Percentiles rank a stretch among this genome's conserved stretches.
These are phyloP conservation scores for Tamias sibiricus DNA, from an alignment of 2,113 vertebrate species.

Conservation along the genomic window DNA sequence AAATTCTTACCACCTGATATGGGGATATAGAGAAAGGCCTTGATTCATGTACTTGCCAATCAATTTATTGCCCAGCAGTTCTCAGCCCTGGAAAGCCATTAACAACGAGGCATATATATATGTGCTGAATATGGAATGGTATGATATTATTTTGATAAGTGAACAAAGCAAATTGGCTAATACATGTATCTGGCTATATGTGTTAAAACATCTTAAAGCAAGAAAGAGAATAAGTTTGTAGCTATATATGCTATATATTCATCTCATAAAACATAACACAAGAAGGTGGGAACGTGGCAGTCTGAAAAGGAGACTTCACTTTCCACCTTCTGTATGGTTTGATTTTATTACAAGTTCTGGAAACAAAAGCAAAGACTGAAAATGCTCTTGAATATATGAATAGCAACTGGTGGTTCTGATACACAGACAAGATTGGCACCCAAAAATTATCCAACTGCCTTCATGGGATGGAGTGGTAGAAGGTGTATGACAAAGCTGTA, in stretches of 20 bases:
- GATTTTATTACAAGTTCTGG: constrained; percentile 41
- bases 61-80: neutral
- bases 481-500: neutral
- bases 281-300: neutral
- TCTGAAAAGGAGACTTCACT: neutral
- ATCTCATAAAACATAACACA: neutral
- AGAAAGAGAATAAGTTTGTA: neutral
- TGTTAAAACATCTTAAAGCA: constrained; percentile 27
- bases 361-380: constrained; percentile 46
- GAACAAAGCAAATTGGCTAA: neutral
- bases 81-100: neutral
- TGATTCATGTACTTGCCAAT: neutral
- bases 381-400: constrained; percentile 17
- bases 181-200: neutral
- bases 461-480: neutral
- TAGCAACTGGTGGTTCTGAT: neutral
- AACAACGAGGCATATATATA: neutral
- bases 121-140: neutral
- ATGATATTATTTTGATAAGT: neutral
- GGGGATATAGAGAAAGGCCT: neutral
- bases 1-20: constrained; percentile 21
- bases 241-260: neutral
- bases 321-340: constrained; percentile 14
- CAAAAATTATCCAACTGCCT: neutral
- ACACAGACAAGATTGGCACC: neutral